These are phyloP conservation scores for Leptinotarsa peninsularis DNA, from an alignment of 2,888 invertebrate genomes.

Conservation along the genomic window DNA sequence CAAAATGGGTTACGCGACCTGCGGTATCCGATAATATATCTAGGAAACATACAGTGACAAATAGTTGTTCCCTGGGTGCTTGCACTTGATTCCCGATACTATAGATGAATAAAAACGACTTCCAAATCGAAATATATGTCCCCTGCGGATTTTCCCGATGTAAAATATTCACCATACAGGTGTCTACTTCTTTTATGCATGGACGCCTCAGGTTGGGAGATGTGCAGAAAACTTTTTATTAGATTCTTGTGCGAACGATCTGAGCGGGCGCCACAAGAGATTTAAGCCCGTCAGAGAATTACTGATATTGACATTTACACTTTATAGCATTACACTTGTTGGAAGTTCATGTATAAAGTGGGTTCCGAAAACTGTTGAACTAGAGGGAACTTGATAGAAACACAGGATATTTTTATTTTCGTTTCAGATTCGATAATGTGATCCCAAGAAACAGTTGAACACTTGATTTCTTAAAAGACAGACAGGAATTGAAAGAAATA, in stretches of 20 bases:
- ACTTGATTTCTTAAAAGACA: too few relatives aligned
- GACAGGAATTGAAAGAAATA: too few relatives aligned
- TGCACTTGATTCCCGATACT: not conserved
- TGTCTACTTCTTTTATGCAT: constrained; percentile 49
- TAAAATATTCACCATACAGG: constrained; percentile 48
- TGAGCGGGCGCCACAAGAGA: constrained; percentile 22
- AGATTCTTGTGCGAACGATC: constrained; percentile 39
- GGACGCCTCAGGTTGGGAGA: constrained; percentile 45
- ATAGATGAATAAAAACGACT: constrained; percentile 19
- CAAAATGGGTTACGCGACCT: too few relatives aligned
- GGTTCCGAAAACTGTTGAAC: not conserved
- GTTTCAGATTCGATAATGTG: too few relatives aligned
- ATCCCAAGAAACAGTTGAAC: too few relatives aligned
- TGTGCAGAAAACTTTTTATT: constrained; percentile 49
- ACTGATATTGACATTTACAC: constrained; percentile 39
- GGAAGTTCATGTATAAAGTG: not conserved
- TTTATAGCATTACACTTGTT: constrained; percentile 23
- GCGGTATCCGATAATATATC: not conserved
- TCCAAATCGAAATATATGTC: constrained; percentile 28
- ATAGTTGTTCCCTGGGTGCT: constrained; percentile 10
- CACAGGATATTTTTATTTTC: too few relatives aligned
- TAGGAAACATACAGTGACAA: not conserved
- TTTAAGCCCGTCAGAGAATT: constrained; percentile 31
- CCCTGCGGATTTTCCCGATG: constrained; percentile 12
- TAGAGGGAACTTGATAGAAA: not conserved